Percentiles rank a stretch among this genome's conserved stretches.
These are phyloP conservation scores for Sipha maydis DNA, from an alignment of 2,888 invertebrate species.

Conservation along the genomic window DNA sequence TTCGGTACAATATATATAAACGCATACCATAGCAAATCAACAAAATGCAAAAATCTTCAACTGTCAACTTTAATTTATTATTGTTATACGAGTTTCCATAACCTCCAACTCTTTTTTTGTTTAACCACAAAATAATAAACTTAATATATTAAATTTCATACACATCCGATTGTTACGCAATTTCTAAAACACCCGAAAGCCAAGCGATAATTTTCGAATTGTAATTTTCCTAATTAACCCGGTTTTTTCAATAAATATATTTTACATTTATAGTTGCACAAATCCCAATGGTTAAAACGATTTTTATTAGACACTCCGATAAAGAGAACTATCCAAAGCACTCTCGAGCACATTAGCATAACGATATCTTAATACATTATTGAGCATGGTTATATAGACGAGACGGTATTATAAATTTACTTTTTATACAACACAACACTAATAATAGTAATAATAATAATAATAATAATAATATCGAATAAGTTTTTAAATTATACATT, in stretches of 20 bases:
- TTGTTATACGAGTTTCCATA: background rate
- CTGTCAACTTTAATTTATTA: constrained; percentile 53
- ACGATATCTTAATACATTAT: constrained; percentile 50
- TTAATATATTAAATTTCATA: constrained; percentile 12
- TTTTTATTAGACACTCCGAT: constrained; percentile 53
- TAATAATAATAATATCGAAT: constrained; percentile 2
- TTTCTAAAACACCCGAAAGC: constrained; percentile 3
- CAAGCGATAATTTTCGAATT: background rate
- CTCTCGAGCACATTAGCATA: constrained; percentile 56
- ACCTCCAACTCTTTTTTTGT: background rate
- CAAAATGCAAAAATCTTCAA: constrained; percentile 38
- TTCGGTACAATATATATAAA: background rate
- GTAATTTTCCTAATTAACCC: constrained; percentile 47
- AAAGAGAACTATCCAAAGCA: constrained; percentile 39
- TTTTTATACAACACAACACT: constrained; percentile 23
- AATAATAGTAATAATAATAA: background rate
- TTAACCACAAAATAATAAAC: constrained; percentile 19
- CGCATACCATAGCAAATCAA: background rate
- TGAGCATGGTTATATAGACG: background rate
- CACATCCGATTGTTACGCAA: background rate
- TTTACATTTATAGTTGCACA: constrained; percentile 35
- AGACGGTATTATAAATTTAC: constrained; percentile 45
- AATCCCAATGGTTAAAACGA: constrained; percentile 22
- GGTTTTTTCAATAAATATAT: constrained; percentile 28
- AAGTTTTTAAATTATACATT: constrained; percentile 45